phyloP scores from a whole-genome alignment of 2,888 invertebrate genomes.

The Azorinus chamasolen region DNA sequence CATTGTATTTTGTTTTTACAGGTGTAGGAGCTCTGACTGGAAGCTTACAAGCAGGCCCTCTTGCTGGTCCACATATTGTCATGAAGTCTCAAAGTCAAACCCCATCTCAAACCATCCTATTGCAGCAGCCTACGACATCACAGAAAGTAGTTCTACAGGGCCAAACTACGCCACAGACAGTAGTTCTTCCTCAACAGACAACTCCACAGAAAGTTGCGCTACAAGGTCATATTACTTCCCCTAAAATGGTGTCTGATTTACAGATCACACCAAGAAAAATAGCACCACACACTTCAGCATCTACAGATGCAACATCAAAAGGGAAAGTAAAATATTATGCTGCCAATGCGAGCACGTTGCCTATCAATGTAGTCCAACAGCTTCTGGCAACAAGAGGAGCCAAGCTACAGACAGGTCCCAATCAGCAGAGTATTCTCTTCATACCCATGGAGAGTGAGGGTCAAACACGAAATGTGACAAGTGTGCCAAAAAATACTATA shows the following conservation, averaged over 20 bases:
- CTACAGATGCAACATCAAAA: slow-evolving; percentile 9
- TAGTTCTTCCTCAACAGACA: slow-evolving; percentile 6
- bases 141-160: slow-evolving; percentile 28
- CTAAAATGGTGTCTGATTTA: slow-evolving; percentile 7
- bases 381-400: slow-evolving; percentile 76
- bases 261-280: slow-evolving; percentile 50
- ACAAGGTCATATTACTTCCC: slow-evolving; percentile 6
- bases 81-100: too few relatives aligned
- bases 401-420: slow-evolving; percentile 70
- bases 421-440: slow-evolving; percentile 60
- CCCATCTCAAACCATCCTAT: not conserved
- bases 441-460: slow-evolving; percentile 63
- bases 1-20: too few relatives aligned
- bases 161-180: slow-evolving; percentile 38
- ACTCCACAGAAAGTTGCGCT: slow-evolving; percentile 17
- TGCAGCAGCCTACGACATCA: slow-evolving; percentile 12
- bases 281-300: slow-evolving; percentile 41
- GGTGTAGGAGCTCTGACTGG: too few relatives aligned
- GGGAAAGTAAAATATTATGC: slow-evolving; percentile 65
- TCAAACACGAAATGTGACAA: slow-evolving; percentile 35
- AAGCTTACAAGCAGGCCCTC: too few relatives aligned
- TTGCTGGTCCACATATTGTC: too few relatives aligned
- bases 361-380: slow-evolving; percentile 78
- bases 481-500: slow-evolving; percentile 20
- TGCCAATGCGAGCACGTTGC: slow-evolving; percentile 71